phyloP scores from a whole-genome alignment of 1,140 invertebrate species.

The Atta texana region DNA sequence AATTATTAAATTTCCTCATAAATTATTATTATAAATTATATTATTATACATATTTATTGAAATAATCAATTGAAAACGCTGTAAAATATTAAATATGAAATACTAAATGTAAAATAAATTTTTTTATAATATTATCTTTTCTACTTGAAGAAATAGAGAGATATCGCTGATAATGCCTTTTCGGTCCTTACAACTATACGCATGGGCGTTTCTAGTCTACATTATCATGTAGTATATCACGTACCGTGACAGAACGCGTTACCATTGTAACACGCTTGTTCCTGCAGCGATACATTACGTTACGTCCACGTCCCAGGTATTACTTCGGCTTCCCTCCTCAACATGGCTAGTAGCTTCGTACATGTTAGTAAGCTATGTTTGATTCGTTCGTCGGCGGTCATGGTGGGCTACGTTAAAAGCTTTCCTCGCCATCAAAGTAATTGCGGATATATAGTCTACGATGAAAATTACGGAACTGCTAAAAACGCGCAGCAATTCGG shows the following conservation, averaged over 20 bases:
- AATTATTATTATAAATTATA: neutral
- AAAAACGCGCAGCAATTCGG: conserved; percentile 75
- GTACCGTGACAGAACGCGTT: conserved; percentile 71
- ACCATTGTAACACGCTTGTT: conserved; percentile 75
- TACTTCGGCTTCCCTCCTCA: conserved; percentile 73
- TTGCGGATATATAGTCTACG: conserved; percentile 77
- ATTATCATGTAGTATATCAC: conserved; percentile 72
- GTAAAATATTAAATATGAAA: neutral
- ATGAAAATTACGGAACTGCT: conserved; percentile 76
- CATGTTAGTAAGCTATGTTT: conserved; percentile 68
- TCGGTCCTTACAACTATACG: conserved; percentile 23
- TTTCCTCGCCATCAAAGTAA: conserved; percentile 79
- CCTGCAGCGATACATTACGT: conserved; percentile 75
- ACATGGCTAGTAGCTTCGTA: conserved; percentile 71
- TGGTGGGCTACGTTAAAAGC: conserved; percentile 79
- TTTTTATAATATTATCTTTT: neutral
- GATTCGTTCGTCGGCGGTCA: conserved; percentile 71
- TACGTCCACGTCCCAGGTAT: conserved; percentile 72
- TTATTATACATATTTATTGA: neutral
- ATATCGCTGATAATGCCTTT: conserved; percentile 37
- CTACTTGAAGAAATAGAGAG: neutral
- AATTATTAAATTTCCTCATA: conserved; percentile 11
- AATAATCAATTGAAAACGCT: neutral
- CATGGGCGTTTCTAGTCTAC: conserved; percentile 63
- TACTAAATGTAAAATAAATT: neutral